Conservation (phyloP, 2,113 vertebrate species). For the Ariopsis seemanni region DNA sequence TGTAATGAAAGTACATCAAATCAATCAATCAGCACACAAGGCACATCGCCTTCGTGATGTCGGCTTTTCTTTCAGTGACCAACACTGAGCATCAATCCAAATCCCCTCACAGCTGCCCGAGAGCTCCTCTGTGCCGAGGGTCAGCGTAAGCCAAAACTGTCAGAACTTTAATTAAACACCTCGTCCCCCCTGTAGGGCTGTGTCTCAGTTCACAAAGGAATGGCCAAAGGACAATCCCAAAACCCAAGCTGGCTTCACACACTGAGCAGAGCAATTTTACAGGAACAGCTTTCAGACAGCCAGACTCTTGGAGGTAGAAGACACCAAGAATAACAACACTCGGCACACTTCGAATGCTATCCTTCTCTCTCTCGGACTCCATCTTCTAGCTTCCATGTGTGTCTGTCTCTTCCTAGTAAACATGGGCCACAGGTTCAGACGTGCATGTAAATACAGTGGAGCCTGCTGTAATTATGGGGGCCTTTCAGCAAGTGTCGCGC, state of each 20-base stretch:
- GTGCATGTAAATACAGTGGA: conserved; percentile 9
- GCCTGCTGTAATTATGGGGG: conserved; percentile 10
- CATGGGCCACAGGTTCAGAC: conserved; percentile 19
- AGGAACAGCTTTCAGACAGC: background rate
- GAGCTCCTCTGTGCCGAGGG: conserved; percentile 1
- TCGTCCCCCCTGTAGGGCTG: conserved; percentile 50
- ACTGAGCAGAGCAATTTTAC: background rate
- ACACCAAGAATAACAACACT: conserved; percentile 8
- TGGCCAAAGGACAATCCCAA: conserved; percentile 26
- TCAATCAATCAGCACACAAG: too few species aligned
- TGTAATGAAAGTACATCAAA: background rate
- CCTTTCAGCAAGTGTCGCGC: background rate
- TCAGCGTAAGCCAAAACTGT: conserved; percentile 59
- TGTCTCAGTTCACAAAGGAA: conserved; percentile 6
- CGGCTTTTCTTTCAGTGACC: conserved; percentile 7
- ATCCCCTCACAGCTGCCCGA: conserved; percentile 26
- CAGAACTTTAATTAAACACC: conserved; percentile 72
- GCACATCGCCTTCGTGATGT: background rate
- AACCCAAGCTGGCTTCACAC: background rate
- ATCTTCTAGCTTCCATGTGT: background rate
- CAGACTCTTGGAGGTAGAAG: background rate
- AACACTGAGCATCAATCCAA: background rate
- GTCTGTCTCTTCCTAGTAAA: background rate
- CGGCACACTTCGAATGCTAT: background rate
- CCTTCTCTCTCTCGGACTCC: background rate